Base-by-base conservation (phyloP, 2,797 vertebrate species). In the Presbytis comata region DNA sequence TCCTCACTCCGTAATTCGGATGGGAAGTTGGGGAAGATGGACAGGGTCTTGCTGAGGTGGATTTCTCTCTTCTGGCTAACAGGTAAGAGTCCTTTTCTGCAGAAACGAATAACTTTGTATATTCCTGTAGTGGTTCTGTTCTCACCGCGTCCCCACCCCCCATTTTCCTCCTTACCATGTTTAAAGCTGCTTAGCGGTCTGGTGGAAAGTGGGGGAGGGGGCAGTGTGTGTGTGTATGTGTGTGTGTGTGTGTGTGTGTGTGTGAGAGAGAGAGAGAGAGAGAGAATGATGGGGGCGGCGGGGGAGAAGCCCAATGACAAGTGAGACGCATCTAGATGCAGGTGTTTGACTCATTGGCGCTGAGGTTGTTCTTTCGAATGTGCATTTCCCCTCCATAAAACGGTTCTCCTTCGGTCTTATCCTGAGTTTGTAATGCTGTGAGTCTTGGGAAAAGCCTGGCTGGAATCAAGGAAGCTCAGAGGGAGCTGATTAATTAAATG, bases 11-110 rank as follows among this genome's bases (percentile, higher is more conserved):
- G 53, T 13, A 50, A 24, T 50, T 95, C 96, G 97, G 36, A 96
- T 97, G 97, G 97, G 96, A 96, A 76, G 98, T 97, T 94, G 94
- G 93, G 96, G 97, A 98, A 96, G 41, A 99, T 99, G 99, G 98
- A 98, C 96, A 82, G 98, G 94, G 94, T 97, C 96, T 79, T 98
- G 94, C 87, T 98, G 97, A 98, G 97, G 53, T 98, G 98, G 97
- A 95, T 98, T 13, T 97, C 98, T 39, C 74, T 99, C 50, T 93
- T 99, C n/a, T 99, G 98, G 97, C 96, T 99, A 86, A 97, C 99
- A 98, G 99, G 99, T 99, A 98, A 97, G 98, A 89, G 83, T 70
- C 87, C 4, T 74, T 33, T 85, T n/a, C 41, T n/a, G 19, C 46
- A 8, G 50, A 13, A 53, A 72, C 19, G 8, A 48, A 41, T 19